Percentiles rank a stretch among this genome's conserved stretches.
Evolutionary conservation across 1,140 invertebrate genomes (phyloP).

Genomic region (Trichonephila clavata): DNA sequence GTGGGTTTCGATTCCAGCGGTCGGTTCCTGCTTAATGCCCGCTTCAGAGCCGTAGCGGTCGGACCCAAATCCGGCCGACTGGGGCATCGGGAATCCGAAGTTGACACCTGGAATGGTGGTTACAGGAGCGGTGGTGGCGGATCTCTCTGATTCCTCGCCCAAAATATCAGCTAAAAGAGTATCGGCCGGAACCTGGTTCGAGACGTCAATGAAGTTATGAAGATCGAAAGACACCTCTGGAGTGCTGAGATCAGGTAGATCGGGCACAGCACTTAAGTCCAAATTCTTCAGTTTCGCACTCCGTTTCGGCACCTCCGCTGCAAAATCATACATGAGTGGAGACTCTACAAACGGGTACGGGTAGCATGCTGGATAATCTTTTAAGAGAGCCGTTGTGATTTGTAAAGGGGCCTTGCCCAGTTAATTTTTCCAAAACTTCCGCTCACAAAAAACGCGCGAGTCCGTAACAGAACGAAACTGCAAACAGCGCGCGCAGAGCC

Average conservation of each 20-base stretch:
- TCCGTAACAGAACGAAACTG: neutral
- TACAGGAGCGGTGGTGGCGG: conserved; percentile 3
- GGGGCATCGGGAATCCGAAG: conserved; percentile 71
- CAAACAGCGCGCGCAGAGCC: conserved; percentile 19
- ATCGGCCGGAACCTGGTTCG: conserved; percentile 27
- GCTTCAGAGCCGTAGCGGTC: conserved; percentile 77
- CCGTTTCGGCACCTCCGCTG: conserved; percentile 54
- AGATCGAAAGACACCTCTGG: conserved; percentile 78
- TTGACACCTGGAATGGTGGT: conserved; percentile 44
- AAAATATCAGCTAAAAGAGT: conserved; percentile 44
- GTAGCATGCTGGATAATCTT: conserved; percentile 69
- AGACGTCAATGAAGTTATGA: conserved; percentile 76
- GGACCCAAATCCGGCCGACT: conserved; percentile 73
- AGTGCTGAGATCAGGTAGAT: conserved; percentile 77
- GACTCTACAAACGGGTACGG: conserved; percentile 47
- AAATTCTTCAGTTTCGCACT: conserved; percentile 61
- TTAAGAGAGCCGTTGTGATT: conserved; percentile 70
- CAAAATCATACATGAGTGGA: conserved; percentile 75
- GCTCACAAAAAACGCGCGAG: neutral
- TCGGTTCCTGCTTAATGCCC: conserved; percentile 76
- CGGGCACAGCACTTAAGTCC: conserved; percentile 30
- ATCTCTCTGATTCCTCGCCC: conserved; percentile 16
- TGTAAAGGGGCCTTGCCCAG: neutral
- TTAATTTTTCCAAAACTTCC: conserved; percentile 4
- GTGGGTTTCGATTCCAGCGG: conserved; percentile 68